Evolutionary conservation across 1,140 invertebrate species (phyloP), one percentile per base, ranked within the genome.

Genomic region (Drosophila repleta): DNA sequence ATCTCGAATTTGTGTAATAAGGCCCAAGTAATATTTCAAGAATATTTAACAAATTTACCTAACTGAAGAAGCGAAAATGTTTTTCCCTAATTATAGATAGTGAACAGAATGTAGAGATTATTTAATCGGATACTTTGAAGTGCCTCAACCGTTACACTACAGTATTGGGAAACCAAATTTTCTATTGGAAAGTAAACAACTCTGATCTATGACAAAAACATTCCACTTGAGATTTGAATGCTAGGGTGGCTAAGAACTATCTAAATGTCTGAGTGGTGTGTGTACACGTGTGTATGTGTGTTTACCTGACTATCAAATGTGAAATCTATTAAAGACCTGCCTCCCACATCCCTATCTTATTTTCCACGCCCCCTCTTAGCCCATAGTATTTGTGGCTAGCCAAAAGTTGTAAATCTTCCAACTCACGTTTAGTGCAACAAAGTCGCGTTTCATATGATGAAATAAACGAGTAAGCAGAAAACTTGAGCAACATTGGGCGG

Each of bases 381-480:
- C 39, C 8, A 2, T 18, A 4, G 2, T 17, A 17, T 43, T 45
- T 85, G 79, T 71, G 80, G 79, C 51, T 66, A 72, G 82, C 67
- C 66, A 66, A 85, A 85, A 69, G 82, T 82, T 82, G 82, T 88
- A 88, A 87, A 87, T 82, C 74, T 74, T 41, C 79, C 8, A 67
- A 87, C 65, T 87, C 77, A 71, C 58, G 77, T 77, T 88, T 82
- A 79, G 83, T 87, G 82, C 82, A 88, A 87, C 82, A 87, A 88
- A 76, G 83, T 87, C 74, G 82, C 82, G 61, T 69, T 76, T 82
- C 83, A 68, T 76, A 75, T 82, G 75, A 78, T 46, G 65, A 80
- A 79, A 76, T 88, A 82, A 87, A 81, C 76, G 72, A 58, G 61
- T 46, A 46, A 79, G 77, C 77, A 80, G 26, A 32, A 62, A 62